Evolutionary conservation across 2,888 invertebrate genomes (phyloP).

Genomic region (Heteropelma amictum): DNA sequence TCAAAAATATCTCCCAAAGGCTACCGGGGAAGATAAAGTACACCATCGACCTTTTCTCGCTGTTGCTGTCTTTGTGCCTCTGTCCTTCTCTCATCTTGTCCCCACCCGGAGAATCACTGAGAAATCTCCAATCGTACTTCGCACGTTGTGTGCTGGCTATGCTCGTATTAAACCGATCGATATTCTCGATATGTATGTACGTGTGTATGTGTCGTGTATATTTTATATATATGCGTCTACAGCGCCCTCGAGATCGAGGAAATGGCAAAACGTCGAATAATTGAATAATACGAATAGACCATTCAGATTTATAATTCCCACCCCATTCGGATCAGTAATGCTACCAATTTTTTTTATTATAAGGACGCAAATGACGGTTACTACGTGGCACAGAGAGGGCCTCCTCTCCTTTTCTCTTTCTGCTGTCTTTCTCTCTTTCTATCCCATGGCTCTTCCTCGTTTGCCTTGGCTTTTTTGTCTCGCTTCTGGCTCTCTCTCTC

Average conservation of each 20-base stretch:
- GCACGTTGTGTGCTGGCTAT: slow-evolving; percentile 40
- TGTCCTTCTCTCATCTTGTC: slow-evolving; percentile 18
- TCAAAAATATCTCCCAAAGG: slow-evolving; percentile 50
- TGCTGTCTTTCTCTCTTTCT: slow-evolving; percentile 2
- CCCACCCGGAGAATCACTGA: slow-evolving; percentile 26
- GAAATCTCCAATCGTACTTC: slow-evolving; percentile 53
- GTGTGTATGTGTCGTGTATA: background rate
- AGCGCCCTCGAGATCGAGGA: slow-evolving; percentile 51
- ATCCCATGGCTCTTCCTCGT: slow-evolving; percentile 18
- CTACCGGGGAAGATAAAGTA: slow-evolving; percentile 30
- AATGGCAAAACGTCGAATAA: slow-evolving; percentile 46
- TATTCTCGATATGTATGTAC: slow-evolving; percentile 32
- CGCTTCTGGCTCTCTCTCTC: slow-evolving; percentile 30
- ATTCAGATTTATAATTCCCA: slow-evolving; percentile 24
- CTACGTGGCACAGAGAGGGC: slow-evolving; percentile 51
- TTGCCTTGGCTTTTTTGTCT: slow-evolving; percentile 35
- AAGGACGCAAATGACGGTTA: slow-evolving; percentile 48
- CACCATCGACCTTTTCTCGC: slow-evolving; percentile 44
- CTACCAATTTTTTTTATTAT: slow-evolving; percentile 25
- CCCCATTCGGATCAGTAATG: slow-evolving; percentile 8
- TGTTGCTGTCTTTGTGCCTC: slow-evolving; percentile 1
- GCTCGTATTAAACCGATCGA: slow-evolving; percentile 44
- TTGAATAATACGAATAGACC: slow-evolving; percentile 33
- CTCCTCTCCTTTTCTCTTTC: slow-evolving; percentile 11
- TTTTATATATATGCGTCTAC: slow-evolving; percentile 4